phyloP scores from a whole-genome alignment of 2,888 invertebrate species.

The Caenorhabditis sp. region DNA sequence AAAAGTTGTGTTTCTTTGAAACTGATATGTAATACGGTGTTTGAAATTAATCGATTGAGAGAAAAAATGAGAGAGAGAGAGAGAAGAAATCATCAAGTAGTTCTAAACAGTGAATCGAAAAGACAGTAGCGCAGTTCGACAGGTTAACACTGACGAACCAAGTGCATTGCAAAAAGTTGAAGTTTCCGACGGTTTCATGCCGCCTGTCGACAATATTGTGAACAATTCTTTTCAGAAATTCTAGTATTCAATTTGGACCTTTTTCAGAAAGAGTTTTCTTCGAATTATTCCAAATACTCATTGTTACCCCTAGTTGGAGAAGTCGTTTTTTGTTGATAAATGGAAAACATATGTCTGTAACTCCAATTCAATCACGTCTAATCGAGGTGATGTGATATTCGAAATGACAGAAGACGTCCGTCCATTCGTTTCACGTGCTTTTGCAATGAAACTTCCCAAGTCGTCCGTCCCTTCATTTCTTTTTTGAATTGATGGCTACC shows the following conservation, averaged over 20 bases:
- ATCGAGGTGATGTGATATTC: slow-evolving; percentile 31
- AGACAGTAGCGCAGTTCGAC: not conserved
- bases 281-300: not conserved
- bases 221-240: too few species aligned
- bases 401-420: slow-evolving; percentile 13
- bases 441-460: slow-evolving; percentile 8
- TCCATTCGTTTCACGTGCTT: slow-evolving; percentile 30
- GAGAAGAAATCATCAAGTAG: slow-evolving; percentile 5
- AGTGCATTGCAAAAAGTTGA: too few species aligned
- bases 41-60: not conserved
- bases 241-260: too few species aligned
- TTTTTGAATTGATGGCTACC: not conserved
- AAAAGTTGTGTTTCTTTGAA: too few species aligned
- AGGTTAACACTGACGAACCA: slow-evolving; percentile 5
- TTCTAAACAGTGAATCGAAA: slow-evolving; percentile 18
- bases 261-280: not conserved
- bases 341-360: not conserved
- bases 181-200: too few species aligned
- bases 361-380: slow-evolving; percentile 13
- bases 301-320: too few species aligned
- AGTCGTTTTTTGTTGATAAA: too few species aligned
- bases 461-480: not conserved
- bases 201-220: too few species aligned
- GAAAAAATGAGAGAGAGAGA: not conserved
- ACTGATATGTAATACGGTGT: slow-evolving; percentile 3